Evolutionary conservation across 2,797 vertebrate genomes (phyloP), one percentile per base, ranked within the genome.

Genomic region (Odontamblyopus rebecca): DNA sequence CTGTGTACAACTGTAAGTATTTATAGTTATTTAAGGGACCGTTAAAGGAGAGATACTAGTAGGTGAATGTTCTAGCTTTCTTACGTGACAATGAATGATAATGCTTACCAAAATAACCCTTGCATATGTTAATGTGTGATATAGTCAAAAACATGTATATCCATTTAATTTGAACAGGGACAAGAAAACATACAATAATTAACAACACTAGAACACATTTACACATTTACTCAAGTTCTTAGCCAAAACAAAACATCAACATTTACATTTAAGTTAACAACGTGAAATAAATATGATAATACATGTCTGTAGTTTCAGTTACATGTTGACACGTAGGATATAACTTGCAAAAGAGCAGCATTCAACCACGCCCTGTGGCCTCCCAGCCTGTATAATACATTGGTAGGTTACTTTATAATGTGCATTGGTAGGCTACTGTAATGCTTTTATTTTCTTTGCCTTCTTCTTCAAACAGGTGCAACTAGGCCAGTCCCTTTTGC

Each of bases 401-500:
- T 13, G 19, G 4, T 62, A n/a, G 9, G 61, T 41, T 35, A 26
- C 8, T 7, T 35, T 35, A 38, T 9, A 9, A 38, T 38, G 7
- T 38, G 35, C 7, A 9, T 9, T n/a, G 19, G 9, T 41, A 35
- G 18, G 61, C 41, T 35, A 26, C n/a, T 12, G 9, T 13, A 48
- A 16, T 50, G 23, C 41, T 27, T 50, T 50, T 65, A 13, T 66
- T 29, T 48, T 15, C 4, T 13, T 48, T 50, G 23, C 1, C 13
- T 64, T 23, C n/a, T 64, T 13, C 44, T 29, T 50, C 15, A 51
- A 9, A 27, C 18, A 50, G 44, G 63, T 67, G 29, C 48, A 54
- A 54, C 48, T 67, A 67, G 65, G 48, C 27, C 65, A 53, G 26
- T 53, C 16, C 5, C 50, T 59, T 61, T 48, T 50, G 63, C 38